These are phyloP conservation scores for Melolontha melolontha DNA, from an alignment of 2,888 invertebrate species.

Conservation along the genomic window DNA sequence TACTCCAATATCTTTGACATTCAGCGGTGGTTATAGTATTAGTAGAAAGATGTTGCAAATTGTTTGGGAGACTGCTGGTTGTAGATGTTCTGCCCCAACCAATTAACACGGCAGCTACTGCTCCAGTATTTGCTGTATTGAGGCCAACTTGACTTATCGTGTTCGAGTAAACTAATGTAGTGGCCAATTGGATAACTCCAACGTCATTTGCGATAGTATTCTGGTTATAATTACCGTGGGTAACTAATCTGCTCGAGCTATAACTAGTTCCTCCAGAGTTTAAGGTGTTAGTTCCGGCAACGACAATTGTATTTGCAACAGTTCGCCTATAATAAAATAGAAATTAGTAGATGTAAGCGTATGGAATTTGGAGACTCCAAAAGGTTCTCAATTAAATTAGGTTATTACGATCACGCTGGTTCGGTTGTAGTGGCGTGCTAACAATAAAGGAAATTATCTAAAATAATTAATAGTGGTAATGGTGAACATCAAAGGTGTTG, in stretches of 20 bases:
- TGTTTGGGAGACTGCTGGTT: slow-evolving; percentile 68
- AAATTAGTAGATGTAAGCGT: slow-evolving; percentile 44
- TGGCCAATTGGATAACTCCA: slow-evolving; percentile 46
- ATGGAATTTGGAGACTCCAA: neutral
- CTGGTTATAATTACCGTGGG: slow-evolving; percentile 65
- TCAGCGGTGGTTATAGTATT: slow-evolving; percentile 66
- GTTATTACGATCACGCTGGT: too few relatives aligned
- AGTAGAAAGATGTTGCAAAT: slow-evolving; percentile 69
- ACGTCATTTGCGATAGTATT: slow-evolving; percentile 48
- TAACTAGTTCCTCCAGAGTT: slow-evolving; percentile 64
- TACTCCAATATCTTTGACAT: slow-evolving; percentile 66
- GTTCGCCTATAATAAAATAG: slow-evolving; percentile 41
- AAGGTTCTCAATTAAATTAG: too few relatives aligned
- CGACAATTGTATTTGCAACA: slow-evolving; percentile 50
- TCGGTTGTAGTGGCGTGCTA: too few relatives aligned
- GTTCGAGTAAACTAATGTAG: slow-evolving; percentile 42
- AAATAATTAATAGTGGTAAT: too few relatives aligned
- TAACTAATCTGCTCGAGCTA: slow-evolving; percentile 61
- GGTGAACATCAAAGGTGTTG: too few relatives aligned
- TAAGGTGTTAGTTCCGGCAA: slow-evolving; percentile 67
- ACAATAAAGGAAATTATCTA: too few relatives aligned
- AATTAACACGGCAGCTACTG: slow-evolving; percentile 34
- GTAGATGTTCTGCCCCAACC: slow-evolving; percentile 61
- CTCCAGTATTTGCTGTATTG: slow-evolving; percentile 32
- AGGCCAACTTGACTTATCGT: slow-evolving; percentile 44